Evolutionary conservation across 2,888 invertebrate species (phyloP), one percentile per base, ranked within the genome.

Genomic region (Acleris cristana): DNA sequence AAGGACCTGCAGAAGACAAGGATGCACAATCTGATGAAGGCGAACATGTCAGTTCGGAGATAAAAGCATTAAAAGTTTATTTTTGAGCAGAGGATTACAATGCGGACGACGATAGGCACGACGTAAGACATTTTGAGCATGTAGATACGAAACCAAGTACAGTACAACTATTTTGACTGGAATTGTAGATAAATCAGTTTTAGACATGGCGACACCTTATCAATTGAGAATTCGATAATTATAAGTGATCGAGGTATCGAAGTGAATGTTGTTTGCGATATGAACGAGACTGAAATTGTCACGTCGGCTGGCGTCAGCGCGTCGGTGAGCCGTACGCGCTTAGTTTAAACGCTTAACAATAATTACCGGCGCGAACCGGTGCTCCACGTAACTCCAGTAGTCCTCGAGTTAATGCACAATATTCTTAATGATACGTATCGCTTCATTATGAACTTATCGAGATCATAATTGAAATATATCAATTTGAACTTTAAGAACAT

Each of bases 261-360:
- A 85, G 88, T 87, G 87, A 89, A 88, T 88, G 88, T 88, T 85
- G 88, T 80, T 81, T 79, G 86, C 80, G 79, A 82, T 82, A 85
- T 82, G 81, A 75, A 77, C 76, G 74, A 78, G 85, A 85, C 87
- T 85, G 80, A 85, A 84, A 87, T 84, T 84, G 84, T 84, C 82
- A 84, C 80, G 78, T 62, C 52, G 30, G 34, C 48, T 51, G 59
- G 7, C 26, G 52, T 65, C 56, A 60, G 65, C 64, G 60, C 64
- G 64, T 53, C 67, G 48, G 58, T 21, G 62, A 26, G 67, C 53
- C 67, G 63, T 62, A 68, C 61, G 65, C 57, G 82, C 82, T 56
- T 61, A 80, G 85, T 89, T 90, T 90, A 89, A 84, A 81, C 84
- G 83, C 84, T 87, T 86, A 82, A 89, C 89, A 89, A 89, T 89